These are phyloP conservation scores for Lathronympha strigana DNA, from an alignment of 2,888 invertebrate genomes.

Conservation along the genomic window DNA sequence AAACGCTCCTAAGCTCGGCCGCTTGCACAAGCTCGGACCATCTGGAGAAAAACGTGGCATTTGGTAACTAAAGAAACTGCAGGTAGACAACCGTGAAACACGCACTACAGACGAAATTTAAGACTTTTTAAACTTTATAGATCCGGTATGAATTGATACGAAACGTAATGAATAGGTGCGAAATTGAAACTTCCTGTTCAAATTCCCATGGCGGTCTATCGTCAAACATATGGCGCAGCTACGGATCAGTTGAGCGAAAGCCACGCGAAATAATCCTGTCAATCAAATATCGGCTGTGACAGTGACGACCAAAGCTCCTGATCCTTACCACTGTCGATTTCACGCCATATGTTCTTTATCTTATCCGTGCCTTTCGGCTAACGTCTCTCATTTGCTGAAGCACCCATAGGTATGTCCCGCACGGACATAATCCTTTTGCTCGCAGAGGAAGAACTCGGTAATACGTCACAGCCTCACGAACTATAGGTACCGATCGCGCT, in stretches of 20 bases:
- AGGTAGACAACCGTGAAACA: constrained; percentile 56
- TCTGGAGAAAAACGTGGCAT: constrained; percentile 80
- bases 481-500: constrained; percentile 54
- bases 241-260: constrained; percentile 80
- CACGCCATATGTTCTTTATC: constrained; percentile 67
- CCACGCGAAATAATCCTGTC: constrained; percentile 67
- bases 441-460: constrained; percentile 27
- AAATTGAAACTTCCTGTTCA: constrained; percentile 82
- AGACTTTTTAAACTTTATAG: constrained; percentile 68
- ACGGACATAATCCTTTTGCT: constrained; percentile 42
- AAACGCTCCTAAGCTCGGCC: constrained; percentile 66
- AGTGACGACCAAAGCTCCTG: constrained; percentile 67
- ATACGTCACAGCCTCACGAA: constrained; percentile 35
- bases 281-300: constrained; percentile 64
- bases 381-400: constrained; percentile 61
- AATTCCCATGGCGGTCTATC: constrained; percentile 74
- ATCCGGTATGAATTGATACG: constrained; percentile 64
- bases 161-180: constrained; percentile 77
- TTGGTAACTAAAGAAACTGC: constrained; percentile 65
- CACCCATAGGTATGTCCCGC: constrained; percentile 61
- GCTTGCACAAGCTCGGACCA: constrained; percentile 79
- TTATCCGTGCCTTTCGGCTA: constrained; percentile 52
- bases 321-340: constrained; percentile 55
- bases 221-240: constrained; percentile 72
- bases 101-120: constrained; percentile 62